Evolutionary conservation across 1,140 invertebrate species (phyloP).

Genomic region (Araneus ventricosus): DNA sequence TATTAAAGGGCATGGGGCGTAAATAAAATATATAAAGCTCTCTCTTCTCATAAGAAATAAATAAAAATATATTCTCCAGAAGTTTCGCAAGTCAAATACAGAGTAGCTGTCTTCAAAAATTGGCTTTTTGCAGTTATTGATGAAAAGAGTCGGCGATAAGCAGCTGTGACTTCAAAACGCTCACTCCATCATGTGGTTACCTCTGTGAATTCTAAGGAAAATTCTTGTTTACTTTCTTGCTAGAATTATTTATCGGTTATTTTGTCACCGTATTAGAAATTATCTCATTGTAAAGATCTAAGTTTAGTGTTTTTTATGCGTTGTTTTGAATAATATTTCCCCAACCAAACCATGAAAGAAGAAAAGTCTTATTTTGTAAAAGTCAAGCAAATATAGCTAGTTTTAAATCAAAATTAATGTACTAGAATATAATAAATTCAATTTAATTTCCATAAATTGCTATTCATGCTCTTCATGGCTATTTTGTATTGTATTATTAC

Average conservation of each 20-base stretch:
- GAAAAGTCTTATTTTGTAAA: too few species aligned
- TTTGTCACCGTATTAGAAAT: background rate
- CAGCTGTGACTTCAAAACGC: background rate
- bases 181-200: background rate
- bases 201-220: background rate
- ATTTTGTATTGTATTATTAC: too few species aligned
- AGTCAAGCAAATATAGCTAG: too few species aligned
- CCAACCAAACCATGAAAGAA: too few species aligned
- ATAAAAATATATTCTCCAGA: background rate
- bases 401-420: too few species aligned
- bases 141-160: background rate
- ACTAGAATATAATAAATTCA: too few species aligned
- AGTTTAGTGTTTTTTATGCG: too few species aligned
- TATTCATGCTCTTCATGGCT: too few species aligned
- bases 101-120: background rate
- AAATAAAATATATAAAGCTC: conserved; percentile 35
- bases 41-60: background rate
- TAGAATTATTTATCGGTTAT: background rate
- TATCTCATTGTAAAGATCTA: background rate
- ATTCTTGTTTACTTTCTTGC: background rate
- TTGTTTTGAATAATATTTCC: too few species aligned
- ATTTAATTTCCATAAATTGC: too few species aligned
- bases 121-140: background rate
- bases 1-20: background rate
- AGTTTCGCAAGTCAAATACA: conserved; percentile 26